Evolutionary conservation across 1,140 invertebrate species (phyloP).

Genomic region (Charaxes varanes): DNA sequence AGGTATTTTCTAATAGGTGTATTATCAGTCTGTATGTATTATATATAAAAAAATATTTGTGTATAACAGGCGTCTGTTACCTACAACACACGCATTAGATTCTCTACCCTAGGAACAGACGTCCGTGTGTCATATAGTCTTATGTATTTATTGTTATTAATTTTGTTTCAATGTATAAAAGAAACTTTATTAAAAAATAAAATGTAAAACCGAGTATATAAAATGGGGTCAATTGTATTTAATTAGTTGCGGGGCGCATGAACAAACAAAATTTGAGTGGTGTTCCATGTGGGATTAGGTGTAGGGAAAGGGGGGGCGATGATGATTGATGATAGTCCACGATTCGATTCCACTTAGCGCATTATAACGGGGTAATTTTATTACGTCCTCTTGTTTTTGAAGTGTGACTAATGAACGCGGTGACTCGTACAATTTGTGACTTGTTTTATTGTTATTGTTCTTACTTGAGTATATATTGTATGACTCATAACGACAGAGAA

Average conservation of each 20-base stretch:
- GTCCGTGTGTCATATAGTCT: too few species aligned
- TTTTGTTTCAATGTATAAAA: background rate
- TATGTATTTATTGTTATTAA: too few species aligned
- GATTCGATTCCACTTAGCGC: slow-evolving; percentile 70
- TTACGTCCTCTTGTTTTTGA: slow-evolving; percentile 54
- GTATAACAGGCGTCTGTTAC: too few species aligned
- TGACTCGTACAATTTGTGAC: slow-evolving; percentile 54
- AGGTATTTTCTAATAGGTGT: too few species aligned
- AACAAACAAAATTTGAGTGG: slow-evolving; percentile 31
- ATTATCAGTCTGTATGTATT: too few species aligned
- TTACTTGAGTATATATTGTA: too few species aligned
- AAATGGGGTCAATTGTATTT: slow-evolving; percentile 11
- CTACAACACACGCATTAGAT: too few species aligned
- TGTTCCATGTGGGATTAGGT: slow-evolving; percentile 46
- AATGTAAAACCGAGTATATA: background rate
- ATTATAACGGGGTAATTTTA: slow-evolving; percentile 69
- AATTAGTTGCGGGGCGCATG: slow-evolving; percentile 19
- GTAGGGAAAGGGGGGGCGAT: slow-evolving; percentile 46
- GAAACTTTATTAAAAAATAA: background rate
- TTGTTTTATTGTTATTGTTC: too few species aligned
- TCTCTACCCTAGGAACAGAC: too few species aligned
- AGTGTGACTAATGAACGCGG: slow-evolving; percentile 61
- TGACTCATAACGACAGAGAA: too few species aligned
- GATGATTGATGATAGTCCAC: slow-evolving; percentile 70
- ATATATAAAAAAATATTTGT: too few species aligned